Evolutionary conservation across 2,888 invertebrate species (phyloP), one percentile per base, ranked within the genome.

Genomic region (Drosophila birchii): DNA sequence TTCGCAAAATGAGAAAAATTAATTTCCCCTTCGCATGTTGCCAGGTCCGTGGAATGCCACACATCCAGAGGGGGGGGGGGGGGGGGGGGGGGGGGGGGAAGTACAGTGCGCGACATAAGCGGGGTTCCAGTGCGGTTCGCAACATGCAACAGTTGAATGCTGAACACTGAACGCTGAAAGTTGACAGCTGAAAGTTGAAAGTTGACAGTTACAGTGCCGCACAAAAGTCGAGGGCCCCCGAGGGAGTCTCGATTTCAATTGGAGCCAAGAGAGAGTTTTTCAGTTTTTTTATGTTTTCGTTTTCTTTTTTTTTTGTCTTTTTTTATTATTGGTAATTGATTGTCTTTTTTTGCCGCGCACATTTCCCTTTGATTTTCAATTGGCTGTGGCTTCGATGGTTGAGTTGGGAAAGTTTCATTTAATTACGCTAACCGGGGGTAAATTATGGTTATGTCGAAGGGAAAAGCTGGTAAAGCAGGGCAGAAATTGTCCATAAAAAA

Each of bases 1-100:
- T 45, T 61, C 74, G 71, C 74, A 71, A 81, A 81, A 83, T 86
- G 86, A 64, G 73, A 78, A 81, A 68, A 83, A 84, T 84, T 84
- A 86, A 84, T 84, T 76, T 83, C 73, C 64, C 58, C 67, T 63
- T 43, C 23, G 8, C n/a, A 16, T 23, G 36, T 36, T 36, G 23
- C 26, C 45, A 26, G 16, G 6, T 20, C 36, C 20, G 5, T 18
- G 32, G 45, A 66, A 62, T 66, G 62, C 38, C 44, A 23, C 49
- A 34, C 12, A 43, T 5, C 20, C 3, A 3, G 44, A 3, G 20
- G 26, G 16, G 34, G 34, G 2, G 0, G 5, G 11, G 34, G 34
- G 34, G 4, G 0, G 5, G 11, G 20, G 26, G 16, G 34, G 34
- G 2, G 0, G 5, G 11, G 34, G 34, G 34, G 4, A 34, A 29